Evolutionary conservation across 1,140 invertebrate species (phyloP), one percentile per base, ranked within the genome.

Genomic region (Harlomillsia oculata): DNA sequence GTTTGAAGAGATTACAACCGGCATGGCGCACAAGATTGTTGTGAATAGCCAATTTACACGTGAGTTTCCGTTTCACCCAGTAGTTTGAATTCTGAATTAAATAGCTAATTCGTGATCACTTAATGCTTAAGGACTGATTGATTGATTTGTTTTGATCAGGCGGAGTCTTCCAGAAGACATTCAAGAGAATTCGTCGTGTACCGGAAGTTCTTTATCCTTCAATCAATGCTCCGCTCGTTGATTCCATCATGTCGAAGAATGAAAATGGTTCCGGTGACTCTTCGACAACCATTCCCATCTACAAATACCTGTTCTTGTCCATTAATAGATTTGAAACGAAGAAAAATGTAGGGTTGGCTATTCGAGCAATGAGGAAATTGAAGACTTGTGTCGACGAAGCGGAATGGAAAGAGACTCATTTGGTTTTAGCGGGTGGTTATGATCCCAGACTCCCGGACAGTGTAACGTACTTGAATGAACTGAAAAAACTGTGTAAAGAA

Each of bases 251-350:
- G 14, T 40, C 71, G 6, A 72, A 64, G 43, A 69, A 69, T 29
- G 25, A 14, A 45, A 11, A 45, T 9, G n/a, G n/a, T n/a, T n/a
- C n/a, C n/a, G 46, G 72, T n/a, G 23, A 53, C 18, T 13, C 49
- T 5, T 20, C 13, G 8, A 39, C 20, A 11, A 41, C 60, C 52
- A n/a, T 61, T 41, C 68, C 71, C 16, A 76, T 83, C 59, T 28
- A 49, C 4, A 76, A 74, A 41, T 77, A 81, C 66, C 69, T 89
- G 37, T 87, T 97, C 67, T 71, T 99, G 2, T 98, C 95, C 0
- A 85, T 99, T 53, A 99, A 99, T 75, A 80, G 97, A 65, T 99
- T 92, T 74, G 96, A 99, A 70, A 79, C 89, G 11, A 99, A 99
- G 69, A 99, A 99, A 72, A 89, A 96, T 71, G 73, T 99, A 5